Percentiles rank a stretch among this genome's conserved stretches.
Conservation (phyloP, 1,140 invertebrate species). For the Drosophila rufa region DNA sequence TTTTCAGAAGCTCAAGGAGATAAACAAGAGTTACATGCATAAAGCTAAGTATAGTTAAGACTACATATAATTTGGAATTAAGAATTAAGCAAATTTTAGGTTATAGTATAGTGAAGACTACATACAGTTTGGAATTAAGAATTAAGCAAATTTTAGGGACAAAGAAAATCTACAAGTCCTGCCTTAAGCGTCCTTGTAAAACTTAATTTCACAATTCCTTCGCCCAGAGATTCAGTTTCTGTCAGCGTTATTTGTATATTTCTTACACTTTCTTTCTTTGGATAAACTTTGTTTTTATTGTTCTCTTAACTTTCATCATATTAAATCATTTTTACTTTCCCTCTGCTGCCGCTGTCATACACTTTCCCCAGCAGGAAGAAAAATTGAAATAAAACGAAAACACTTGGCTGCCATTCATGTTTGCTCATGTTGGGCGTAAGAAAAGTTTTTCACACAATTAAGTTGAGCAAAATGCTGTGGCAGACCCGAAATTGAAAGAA, state of each 20-base stretch:
- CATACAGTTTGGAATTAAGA: background rate
- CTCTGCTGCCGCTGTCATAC: constrained; percentile 45
- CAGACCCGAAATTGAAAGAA: constrained; percentile 23
- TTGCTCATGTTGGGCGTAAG: constrained; percentile 41
- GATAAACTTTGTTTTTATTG: constrained; percentile 37
- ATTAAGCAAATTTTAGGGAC: background rate
- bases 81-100: background rate
- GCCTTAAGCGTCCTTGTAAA: background rate
- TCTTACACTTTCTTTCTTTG: background rate
- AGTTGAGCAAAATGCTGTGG: constrained; percentile 47
- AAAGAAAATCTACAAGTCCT: background rate
- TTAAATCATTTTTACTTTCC: constrained; percentile 53
- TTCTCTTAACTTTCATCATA: constrained; percentile 31
- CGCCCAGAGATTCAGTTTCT: background rate
- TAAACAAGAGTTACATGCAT: no score
- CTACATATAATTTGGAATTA: background rate
- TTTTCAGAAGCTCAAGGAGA: background rate
- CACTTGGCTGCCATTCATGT: constrained; percentile 58
- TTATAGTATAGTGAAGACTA: background rate
- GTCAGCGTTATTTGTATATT: constrained; percentile 21
- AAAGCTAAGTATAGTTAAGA: background rate
- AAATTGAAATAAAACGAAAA: constrained; percentile 20
- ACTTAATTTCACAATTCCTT: constrained; percentile 4
- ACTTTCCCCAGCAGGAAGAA: constrained; percentile 29
- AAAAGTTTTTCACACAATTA: constrained; percentile 75